Percentiles rank a stretch among this genome's conserved stretches.
phyloP scores from a whole-genome alignment of 1,140 invertebrate genomes.

The Varroa destructor region DNA sequence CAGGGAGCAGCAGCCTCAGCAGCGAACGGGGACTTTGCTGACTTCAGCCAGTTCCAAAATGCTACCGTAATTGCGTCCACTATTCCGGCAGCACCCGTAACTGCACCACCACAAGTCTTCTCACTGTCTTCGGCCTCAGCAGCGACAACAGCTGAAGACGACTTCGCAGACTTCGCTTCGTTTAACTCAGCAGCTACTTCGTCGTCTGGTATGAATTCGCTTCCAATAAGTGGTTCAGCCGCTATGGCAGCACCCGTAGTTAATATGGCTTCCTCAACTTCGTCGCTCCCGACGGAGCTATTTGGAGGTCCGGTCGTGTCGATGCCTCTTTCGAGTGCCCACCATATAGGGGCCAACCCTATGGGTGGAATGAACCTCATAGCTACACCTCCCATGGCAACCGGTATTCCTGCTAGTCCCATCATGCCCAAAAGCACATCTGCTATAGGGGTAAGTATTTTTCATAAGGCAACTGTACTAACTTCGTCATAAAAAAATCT shows the following conservation, averaged over 20 bases:
- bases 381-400: too few relatives aligned
- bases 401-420: too few relatives aligned
- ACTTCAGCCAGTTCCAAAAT: conserved; percentile 19
- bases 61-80: neutral
- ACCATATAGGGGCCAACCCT: too few relatives aligned
- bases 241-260: neutral
- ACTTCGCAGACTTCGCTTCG: conserved; percentile 27
- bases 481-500: too few relatives aligned
- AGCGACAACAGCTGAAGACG: neutral
- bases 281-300: conserved; percentile 3
- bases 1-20: neutral
- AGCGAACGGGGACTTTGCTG: conserved; percentile 18
- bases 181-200: neutral
- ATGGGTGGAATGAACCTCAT: too few relatives aligned
- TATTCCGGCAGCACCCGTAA: neutral
- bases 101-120: neutral
- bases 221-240: neutral
- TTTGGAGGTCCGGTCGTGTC: conserved; percentile 2
- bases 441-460: too few relatives aligned
- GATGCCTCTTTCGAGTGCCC: neutral
- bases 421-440: too few relatives aligned
- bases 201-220: conserved; percentile 1
- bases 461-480: too few relatives aligned
- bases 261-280: neutral
- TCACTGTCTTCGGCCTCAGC: neutral